Evolutionary conservation across 1,140 invertebrate genomes (phyloP).

Genomic region (Muscidifurax raptorellus): DNA sequence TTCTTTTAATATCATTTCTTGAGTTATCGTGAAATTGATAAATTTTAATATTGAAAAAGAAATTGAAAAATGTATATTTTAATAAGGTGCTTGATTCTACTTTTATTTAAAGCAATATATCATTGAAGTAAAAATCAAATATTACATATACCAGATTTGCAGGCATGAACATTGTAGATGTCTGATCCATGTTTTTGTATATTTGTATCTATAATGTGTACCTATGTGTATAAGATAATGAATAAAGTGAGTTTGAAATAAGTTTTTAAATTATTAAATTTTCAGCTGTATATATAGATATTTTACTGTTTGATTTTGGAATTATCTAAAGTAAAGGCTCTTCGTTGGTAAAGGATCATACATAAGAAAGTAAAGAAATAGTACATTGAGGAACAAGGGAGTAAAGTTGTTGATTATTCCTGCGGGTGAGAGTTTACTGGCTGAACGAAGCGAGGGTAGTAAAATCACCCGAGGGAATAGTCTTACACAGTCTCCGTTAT

Average conservation of each 20-base stretch:
- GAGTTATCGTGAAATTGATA: not conserved
- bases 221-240: not conserved
- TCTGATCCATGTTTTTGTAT: not conserved
- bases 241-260: constrained; percentile 2
- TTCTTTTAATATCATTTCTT: not conserved
- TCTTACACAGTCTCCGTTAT: no score
- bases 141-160: not conserved
- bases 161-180: not conserved
- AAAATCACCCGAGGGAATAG: no score
- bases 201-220: not conserved
- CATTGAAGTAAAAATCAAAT: not conserved
- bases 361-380: no score
- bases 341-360: no score
- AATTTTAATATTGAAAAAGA: not conserved
- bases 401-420: no score
- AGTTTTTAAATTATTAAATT: not conserved
- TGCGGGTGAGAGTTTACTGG: no score
- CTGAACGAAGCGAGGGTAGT: no score
- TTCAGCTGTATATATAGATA: no score
- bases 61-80: not conserved
- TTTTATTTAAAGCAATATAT: not conserved
- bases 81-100: not conserved
- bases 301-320: no score
- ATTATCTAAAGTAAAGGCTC: no score
- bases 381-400: no score